phyloP scores from a whole-genome alignment of 2,797 vertebrate genomes.

The Scleropages formosus region DNA sequence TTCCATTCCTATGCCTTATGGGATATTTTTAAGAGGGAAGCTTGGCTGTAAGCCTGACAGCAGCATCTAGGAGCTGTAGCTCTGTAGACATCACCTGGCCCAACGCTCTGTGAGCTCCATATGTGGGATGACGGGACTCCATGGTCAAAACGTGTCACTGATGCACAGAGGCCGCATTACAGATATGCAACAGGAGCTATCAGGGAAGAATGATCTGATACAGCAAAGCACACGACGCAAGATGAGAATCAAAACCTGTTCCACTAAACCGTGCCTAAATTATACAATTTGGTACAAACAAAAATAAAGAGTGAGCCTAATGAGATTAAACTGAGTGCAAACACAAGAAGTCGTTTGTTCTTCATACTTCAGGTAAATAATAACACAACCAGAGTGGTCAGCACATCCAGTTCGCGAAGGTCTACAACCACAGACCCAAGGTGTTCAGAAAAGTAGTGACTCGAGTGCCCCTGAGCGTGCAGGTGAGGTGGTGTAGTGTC shows the following conservation, averaged over 20 bases:
- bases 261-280: neutral
- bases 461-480: neutral
- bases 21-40: no score
- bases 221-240: neutral
- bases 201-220: neutral
- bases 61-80: no score
- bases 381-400: neutral
- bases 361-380: constrained; percentile 3
- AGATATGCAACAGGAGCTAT: neutral
- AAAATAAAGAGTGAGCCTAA: neutral
- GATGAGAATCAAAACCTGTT: neutral
- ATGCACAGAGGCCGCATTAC: neutral
- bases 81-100: no score
- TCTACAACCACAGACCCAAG: neutral
- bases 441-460: neutral
- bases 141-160: neutral
- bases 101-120: neutral
- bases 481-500: constrained; percentile 2
- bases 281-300: neutral
- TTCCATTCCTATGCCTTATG: no score
- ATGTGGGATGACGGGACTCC: neutral
- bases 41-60: no score
- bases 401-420: neutral
- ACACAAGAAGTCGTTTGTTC: neutral
- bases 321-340: neutral